phyloP scores from a whole-genome alignment of 2,888 invertebrate genomes.

The Liposcelis brunnea region DNA sequence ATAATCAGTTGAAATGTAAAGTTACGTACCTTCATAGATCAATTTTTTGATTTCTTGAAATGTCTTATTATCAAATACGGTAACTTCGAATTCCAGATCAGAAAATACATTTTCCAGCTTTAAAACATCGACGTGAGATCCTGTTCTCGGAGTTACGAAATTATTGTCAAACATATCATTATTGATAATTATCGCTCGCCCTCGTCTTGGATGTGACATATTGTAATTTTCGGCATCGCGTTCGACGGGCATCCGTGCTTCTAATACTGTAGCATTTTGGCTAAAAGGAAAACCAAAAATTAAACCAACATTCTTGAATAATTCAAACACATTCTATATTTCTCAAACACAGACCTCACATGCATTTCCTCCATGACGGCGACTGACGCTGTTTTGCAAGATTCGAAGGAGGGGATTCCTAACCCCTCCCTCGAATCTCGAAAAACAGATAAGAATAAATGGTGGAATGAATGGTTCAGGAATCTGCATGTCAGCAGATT shows the following conservation, averaged over 20 bases:
- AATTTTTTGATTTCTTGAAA: constrained; percentile 27
- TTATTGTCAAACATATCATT: constrained; percentile 30
- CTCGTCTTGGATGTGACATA: constrained; percentile 34
- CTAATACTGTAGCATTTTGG: no score
- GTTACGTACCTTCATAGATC: constrained; percentile 28
- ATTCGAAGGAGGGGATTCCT: no score
- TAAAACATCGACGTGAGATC: constrained; percentile 38
- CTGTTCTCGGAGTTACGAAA: constrained; percentile 27
- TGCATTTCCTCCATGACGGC: no score
- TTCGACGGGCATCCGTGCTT: constrained; percentile 17
- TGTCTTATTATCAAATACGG: constrained; percentile 28
- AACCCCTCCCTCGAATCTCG: no score
- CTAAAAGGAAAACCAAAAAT: no score
- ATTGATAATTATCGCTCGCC: constrained; percentile 38
- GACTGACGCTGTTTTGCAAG: no score
- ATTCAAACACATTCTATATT: no score
- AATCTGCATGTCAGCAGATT: no score
- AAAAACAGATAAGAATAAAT: no score
- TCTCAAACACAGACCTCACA: no score
- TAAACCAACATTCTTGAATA: no score
- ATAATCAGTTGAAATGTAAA: neutral
- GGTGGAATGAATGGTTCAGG: no score
- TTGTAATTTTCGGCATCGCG: constrained; percentile 29
- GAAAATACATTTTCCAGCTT: constrained; percentile 26
- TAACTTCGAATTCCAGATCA: constrained; percentile 32